Base-by-base conservation (phyloP, 2,797 vertebrate species). In the Sebastes flavidus region DNA sequence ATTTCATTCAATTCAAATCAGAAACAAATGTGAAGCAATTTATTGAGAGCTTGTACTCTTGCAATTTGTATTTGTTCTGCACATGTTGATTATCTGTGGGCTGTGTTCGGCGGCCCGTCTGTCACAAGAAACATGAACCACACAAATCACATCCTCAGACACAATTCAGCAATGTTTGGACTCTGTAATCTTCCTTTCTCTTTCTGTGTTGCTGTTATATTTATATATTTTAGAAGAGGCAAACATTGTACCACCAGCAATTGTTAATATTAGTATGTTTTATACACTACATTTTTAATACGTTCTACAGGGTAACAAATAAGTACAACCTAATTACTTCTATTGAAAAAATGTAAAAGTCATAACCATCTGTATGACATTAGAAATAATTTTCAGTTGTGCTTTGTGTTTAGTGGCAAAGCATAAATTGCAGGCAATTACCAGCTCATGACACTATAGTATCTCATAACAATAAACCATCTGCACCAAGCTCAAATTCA, bases 1-100 rank as follows among this genome's bases (percentile, higher is more conserved):
- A 54, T 82, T 75, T 81, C n/a, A 58, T 71, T 77, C 29, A 68
- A 68, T 73, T 77, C 34, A 68, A 73, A 77, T 73, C 55, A 22
- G 20, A 72, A 49, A 18, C 3, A 72, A 75, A 74, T 65, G 25
- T 71, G 49, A 73, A 75, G 58, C 34, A 52, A 24, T 84, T 46
- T 73, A 55, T 54, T 2, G 6, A 66, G 27, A 13, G 29, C 22
- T 67, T 78, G 71, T 63, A 27, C 69, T 82, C 60, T 79, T 79
- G n/a, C 56, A 78, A 76, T 10, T 65, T 49, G 56, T 63, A 54
- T 69, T 76, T 75, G 67, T 69, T 34, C 22, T 79, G 49, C 27
- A 25, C 68, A 61, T 30, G 67, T 52, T 74, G 72, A 49, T 49
- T 2, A 84, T 72, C 52, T 77, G 36, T 30, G 62, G 73, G 52